These are phyloP conservation scores for Octonoba sinensis DNA, from an alignment of 2,888 invertebrate genomes.

Conservation along the genomic window DNA sequence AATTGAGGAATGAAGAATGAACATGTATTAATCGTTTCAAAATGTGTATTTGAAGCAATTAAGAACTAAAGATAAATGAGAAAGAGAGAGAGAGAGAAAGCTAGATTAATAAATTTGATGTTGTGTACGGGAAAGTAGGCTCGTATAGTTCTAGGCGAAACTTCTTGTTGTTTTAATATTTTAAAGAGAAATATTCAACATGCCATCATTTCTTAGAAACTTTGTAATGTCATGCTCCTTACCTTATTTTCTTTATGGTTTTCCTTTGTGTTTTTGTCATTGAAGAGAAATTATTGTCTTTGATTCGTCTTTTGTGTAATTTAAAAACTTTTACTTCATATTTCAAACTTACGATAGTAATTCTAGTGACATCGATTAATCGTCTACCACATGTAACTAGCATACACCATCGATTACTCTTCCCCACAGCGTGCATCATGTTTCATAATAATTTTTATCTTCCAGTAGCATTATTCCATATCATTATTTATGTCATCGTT, in stretches of 20 bases:
- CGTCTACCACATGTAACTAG: background rate
- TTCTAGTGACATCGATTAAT: constrained; percentile 23
- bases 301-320: background rate
- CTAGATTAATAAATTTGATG: no score
- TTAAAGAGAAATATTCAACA: background rate
- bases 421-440: constrained; percentile 7
- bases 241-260: background rate
- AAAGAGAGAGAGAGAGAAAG: no score
- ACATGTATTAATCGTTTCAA: no score
- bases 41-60: no score
- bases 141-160: no score
- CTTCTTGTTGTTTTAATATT: no score
- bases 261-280: background rate
- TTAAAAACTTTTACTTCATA: background rate
- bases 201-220: background rate
- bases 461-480: background rate
- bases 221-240: background rate
- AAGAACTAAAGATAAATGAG: no score
- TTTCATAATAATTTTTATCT: constrained; percentile 10
- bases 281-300: background rate
- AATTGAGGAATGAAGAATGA: no score
- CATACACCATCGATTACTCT: constrained; percentile 7
- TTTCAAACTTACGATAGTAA: constrained; percentile 17
- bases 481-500: constrained; percentile 11
- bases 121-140: no score